A percentile compares a stretch with the other conserved stretches of the same genome.
Evolutionary conservation across 2,113 vertebrate species (phyloP).

Genomic region (Pelobates fuscus): DNA sequence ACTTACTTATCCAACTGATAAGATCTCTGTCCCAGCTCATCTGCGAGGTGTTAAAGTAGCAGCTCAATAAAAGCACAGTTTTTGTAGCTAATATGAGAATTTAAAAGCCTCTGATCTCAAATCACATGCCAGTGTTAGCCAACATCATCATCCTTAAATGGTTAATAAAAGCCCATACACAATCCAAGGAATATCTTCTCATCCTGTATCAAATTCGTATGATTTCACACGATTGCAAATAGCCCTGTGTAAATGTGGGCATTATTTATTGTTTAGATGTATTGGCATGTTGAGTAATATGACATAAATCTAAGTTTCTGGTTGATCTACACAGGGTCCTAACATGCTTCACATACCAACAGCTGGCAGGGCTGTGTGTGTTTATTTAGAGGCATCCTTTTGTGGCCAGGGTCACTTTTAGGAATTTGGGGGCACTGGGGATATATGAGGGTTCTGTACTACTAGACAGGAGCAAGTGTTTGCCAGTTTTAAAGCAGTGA

Average conservation of each 20-base stretch:
- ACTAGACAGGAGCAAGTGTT: neutral
- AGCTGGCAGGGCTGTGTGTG: neutral
- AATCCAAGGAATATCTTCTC: neutral
- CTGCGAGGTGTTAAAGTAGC: slow-evolving; percentile 27
- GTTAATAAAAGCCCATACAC: neutral
- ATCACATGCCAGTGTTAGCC: neutral
- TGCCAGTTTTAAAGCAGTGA: neutral
- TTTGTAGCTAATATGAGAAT: slow-evolving; percentile 33
- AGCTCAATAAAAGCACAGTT: slow-evolving; percentile 22
- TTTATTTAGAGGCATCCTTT: neutral
- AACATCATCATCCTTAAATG: neutral
- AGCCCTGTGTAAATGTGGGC: no score
- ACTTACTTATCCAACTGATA: slow-evolving; percentile 17
- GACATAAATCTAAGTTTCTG: neutral
- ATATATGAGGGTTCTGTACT: neutral
- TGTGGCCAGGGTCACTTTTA: neutral
- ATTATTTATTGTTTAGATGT: no score
- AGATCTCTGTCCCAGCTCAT: slow-evolving; percentile 4
- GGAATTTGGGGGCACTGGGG: neutral
- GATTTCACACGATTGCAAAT: no score
- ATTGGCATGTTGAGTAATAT: no score
- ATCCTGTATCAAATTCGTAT: no score
- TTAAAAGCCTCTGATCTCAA: neutral
- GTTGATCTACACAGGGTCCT: neutral
- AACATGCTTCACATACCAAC: neutral